These are phyloP conservation scores for Apocheima hispidaria DNA, from an alignment of 2,888 invertebrate genomes.

Conservation along the genomic window DNA sequence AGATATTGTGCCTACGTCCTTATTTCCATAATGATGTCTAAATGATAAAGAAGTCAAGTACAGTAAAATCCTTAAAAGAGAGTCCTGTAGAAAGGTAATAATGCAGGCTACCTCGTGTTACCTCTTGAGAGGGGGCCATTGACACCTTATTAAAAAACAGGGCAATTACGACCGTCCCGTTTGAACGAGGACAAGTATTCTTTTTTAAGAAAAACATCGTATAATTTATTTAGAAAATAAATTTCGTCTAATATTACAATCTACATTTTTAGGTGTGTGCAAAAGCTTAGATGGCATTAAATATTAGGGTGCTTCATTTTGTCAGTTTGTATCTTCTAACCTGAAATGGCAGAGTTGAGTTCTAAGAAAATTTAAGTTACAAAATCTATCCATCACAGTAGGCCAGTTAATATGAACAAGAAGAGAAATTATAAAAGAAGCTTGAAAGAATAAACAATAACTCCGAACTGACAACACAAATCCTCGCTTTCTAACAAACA, in stretches of 20 bases:
- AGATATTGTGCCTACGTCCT: no score
- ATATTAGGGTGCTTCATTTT: not conserved
- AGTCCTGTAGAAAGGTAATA: slow-evolving; percentile 12
- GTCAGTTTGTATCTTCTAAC: not conserved
- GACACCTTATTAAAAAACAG: slow-evolving; percentile 23
- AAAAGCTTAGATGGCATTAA: not conserved
- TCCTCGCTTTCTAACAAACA: slow-evolving; percentile 31
- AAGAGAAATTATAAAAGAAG: slow-evolving; percentile 26
- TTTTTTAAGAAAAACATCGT: not conserved
- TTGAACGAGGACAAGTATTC: slow-evolving; percentile 4
- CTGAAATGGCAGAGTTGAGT: not conserved
- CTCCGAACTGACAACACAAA: slow-evolving; percentile 27
- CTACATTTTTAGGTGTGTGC: no score
- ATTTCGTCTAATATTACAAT: not conserved
- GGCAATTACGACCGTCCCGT: slow-evolving; percentile 22
- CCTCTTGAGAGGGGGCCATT: slow-evolving; percentile 18
- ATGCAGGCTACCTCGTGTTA: slow-evolving; percentile 11
- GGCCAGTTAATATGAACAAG: slow-evolving; percentile 16
- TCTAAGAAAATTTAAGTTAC: not conserved
- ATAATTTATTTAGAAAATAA: not conserved
- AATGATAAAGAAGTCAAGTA: slow-evolving; percentile 6
- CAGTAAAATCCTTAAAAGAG: not conserved
- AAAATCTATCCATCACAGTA: slow-evolving; percentile 13
- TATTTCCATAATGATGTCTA: no score
- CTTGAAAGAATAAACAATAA: slow-evolving; percentile 23